Evolutionary conservation across 2,797 vertebrate genomes (phyloP).

Genomic region (Gambusia yucatana): DNA sequence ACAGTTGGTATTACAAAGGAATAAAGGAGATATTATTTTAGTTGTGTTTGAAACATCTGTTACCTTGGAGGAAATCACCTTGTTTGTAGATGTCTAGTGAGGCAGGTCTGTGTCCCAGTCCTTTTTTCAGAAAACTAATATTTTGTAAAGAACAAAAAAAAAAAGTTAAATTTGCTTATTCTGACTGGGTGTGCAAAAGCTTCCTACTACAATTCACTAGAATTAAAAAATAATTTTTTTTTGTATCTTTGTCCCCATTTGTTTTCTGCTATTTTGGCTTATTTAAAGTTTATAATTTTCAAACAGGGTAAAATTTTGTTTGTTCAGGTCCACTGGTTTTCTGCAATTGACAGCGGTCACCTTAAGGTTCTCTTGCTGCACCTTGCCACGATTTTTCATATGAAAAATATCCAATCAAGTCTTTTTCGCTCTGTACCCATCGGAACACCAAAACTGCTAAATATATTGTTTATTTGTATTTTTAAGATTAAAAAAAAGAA

Average conservation of each 20-base stretch:
- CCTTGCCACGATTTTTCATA: conserved; percentile 69
- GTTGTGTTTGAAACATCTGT: not conserved
- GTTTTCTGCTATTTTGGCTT: no score
- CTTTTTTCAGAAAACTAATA: not conserved
- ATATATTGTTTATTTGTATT: conserved; percentile 41
- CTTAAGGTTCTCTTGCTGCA: conserved; percentile 47
- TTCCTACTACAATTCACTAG: not conserved
- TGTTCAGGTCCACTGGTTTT: conserved; percentile 59
- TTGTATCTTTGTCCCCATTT: not conserved
- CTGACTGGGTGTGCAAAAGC: not conserved
- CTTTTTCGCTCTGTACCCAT: conserved; percentile 36
- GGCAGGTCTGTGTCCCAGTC: not conserved
- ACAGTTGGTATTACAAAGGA: not conserved
- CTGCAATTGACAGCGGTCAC: not conserved
- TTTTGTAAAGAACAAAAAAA: not conserved
- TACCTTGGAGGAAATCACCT: not conserved
- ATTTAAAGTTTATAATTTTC: not conserved
- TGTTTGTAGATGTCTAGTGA: not conserved
- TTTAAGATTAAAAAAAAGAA: conserved; percentile 28
- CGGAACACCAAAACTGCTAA: conserved; percentile 9
- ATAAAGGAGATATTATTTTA: not conserved
- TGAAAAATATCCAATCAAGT: conserved; percentile 81
- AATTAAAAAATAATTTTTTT: not conserved
- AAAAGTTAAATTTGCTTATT: not conserved
- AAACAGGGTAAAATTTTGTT: not conserved